Evolutionary conservation across 2,888 invertebrate species (phyloP), one percentile per base, ranked within the genome.

Genomic region (Gerris lacustris): DNA sequence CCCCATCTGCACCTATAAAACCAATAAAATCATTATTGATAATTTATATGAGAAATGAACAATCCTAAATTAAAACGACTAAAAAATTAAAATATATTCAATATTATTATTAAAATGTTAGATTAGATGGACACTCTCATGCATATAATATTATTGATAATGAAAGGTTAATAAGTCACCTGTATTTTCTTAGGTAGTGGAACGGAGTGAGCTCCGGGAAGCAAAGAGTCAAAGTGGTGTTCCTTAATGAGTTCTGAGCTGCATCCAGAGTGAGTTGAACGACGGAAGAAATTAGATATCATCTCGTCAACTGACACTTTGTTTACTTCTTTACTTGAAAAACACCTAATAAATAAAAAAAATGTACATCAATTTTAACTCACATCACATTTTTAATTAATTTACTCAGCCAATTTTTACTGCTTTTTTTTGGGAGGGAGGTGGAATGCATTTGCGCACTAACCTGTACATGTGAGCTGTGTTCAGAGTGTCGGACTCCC

Each of bases 141-240:
- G 31, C 1, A 31, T 31, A 31, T 31, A 4, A 31, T 31, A 31
- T 31, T 4, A 31, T 31, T 31, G 31, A 31, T 31, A 2, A 2
- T 31, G 4, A 31, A 31, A 31, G 31, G 31, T 31, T 31, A 31
- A 31, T 31, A 31, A 1, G 31, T 55, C 70, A 76, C 77, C 76
- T 88, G 87, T 0, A 89, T 89, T 78, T 92, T 91, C 77, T 88
- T 84, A 0, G 91, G 90, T 73, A 92, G 79, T 9, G 86, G 84
- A 15, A 91, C 81, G 70, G 83, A 82, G 76, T 86, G 86, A 2
- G 87, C 86, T n/a, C 86, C 86, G n/a, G 83, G 82, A 72, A 91
- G 80, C 44, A 87, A 78, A 70, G 86, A 85, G 79, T 89, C 89
- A 79, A 91, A 88, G 11, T 55, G 72, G 66, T 66, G 9, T 55